phyloP scores from a whole-genome alignment of 2,113 vertebrate genomes.

The Procapra przewalskii region DNA sequence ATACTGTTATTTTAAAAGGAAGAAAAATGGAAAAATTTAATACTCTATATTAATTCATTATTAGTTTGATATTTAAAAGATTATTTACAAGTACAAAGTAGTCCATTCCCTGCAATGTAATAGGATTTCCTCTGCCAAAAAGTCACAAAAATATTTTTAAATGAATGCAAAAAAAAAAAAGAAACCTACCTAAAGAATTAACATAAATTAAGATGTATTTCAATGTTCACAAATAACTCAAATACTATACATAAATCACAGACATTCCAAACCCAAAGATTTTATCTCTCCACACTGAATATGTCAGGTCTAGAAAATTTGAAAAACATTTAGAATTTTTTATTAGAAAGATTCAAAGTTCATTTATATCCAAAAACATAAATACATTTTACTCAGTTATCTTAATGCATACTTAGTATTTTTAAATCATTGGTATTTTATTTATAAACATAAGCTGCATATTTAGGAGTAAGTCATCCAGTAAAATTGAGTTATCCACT shows the following conservation, averaged over 20 bases:
- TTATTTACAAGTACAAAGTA: neutral
- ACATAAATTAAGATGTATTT: neutral
- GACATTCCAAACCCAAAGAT: neutral
- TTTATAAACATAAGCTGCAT: neutral
- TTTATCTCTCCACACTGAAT: neutral
- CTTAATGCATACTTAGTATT: neutral
- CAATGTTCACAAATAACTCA: neutral
- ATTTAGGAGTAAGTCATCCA: neutral
- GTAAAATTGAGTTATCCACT: neutral
- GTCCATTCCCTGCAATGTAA: neutral
- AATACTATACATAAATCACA: neutral
- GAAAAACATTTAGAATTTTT: neutral
- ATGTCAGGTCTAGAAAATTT: neutral
- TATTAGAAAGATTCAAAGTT: neutral
- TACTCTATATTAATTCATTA: neutral
- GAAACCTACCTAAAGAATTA: neutral
- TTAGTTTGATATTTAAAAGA: neutral
- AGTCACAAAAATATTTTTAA: neutral
- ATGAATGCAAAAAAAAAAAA: slow-evolving; percentile 1
- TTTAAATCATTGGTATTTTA: neutral
- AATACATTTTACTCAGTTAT: neutral
- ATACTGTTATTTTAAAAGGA: neutral
- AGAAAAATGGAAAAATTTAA: neutral
- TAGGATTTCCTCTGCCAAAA: neutral
- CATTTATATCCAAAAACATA: neutral